Evolutionary conservation across 1,140 invertebrate genomes (phyloP).

Genomic region (Trachymyrmex cornetzi): DNA sequence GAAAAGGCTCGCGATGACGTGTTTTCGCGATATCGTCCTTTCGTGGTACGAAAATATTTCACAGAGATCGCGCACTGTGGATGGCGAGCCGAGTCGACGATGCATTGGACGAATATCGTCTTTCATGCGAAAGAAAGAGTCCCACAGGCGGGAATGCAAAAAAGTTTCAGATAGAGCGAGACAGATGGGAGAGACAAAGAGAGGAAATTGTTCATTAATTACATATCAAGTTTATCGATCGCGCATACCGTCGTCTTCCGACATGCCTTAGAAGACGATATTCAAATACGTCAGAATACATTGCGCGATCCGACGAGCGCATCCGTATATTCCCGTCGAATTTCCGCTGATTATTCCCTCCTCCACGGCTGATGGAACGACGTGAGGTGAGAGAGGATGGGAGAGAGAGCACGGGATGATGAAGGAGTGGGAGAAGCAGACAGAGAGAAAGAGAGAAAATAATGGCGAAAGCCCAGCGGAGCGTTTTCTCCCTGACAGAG

Average conservation of each 20-base stretch:
- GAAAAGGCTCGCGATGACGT: neutral
- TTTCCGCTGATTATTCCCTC: conserved; percentile 70
- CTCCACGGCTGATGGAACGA: conserved; percentile 54
- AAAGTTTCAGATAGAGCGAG: neutral
- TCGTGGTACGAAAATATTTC: conserved; percentile 8
- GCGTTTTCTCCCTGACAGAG: conserved; percentile 76
- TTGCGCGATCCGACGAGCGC: conserved; percentile 23
- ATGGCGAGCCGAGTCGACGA: conserved; percentile 26
- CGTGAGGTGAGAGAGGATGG: conserved; percentile 43
- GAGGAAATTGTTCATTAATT: conserved; percentile 34
- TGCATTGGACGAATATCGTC: neutral
- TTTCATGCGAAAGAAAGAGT: neutral
- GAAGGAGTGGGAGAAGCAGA: conserved; percentile 26
- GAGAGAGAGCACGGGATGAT: neutral
- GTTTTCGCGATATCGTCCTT: neutral
- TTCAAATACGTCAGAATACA: conserved; percentile 27
- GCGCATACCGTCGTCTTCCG: neutral
- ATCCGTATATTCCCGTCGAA: conserved; percentile 53
- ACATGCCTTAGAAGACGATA: conserved; percentile 38
- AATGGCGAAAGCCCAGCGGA: conserved; percentile 44
- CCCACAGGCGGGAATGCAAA: neutral
- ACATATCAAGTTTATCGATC: conserved; percentile 33
- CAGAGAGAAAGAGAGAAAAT: conserved; percentile 40
- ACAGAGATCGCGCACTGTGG: neutral
- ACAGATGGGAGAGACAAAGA: neutral